A percentile compares a stretch with the other conserved stretches of the same genome.
Evolutionary conservation across 2,888 invertebrate species (phyloP).

Genomic region (Campoletis raptor): DNA sequence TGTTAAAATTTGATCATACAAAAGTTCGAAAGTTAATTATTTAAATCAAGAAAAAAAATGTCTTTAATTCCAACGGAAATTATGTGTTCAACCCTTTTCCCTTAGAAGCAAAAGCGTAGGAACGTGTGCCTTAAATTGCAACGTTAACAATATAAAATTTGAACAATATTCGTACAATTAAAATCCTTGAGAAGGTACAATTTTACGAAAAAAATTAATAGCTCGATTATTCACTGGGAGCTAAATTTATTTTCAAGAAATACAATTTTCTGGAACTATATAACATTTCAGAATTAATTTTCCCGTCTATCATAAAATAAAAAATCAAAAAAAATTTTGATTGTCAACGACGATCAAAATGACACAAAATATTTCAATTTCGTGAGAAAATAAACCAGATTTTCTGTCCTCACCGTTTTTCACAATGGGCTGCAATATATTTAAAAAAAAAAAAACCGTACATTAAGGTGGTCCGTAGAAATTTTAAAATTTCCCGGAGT

Average conservation of each 20-base stretch:
- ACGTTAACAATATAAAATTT: constrained; percentile 15
- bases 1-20: not conserved
- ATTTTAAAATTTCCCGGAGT: not conserved
- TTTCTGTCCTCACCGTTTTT: not conserved
- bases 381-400: not conserved
- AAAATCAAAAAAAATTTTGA: not conserved
- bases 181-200: not conserved
- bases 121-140: constrained; percentile 1
- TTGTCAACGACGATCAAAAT: not conserved
- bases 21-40: not conserved
- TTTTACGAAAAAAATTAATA: not conserved
- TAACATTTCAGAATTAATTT: not conserved
- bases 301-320: not conserved
- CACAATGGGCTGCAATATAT: not conserved
- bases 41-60: not conserved
- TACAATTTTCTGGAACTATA: not conserved
- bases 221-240: not conserved
- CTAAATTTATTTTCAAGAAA: not conserved
- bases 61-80: not conserved
- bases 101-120: not conserved
- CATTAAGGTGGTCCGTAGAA: not conserved
- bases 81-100: not conserved
- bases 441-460: not conserved
- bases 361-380: not conserved
- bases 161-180: not conserved